These are phyloP conservation scores for Acridotheres tristis DNA, from an alignment of 2,797 vertebrate genomes.

Conservation along the genomic window DNA sequence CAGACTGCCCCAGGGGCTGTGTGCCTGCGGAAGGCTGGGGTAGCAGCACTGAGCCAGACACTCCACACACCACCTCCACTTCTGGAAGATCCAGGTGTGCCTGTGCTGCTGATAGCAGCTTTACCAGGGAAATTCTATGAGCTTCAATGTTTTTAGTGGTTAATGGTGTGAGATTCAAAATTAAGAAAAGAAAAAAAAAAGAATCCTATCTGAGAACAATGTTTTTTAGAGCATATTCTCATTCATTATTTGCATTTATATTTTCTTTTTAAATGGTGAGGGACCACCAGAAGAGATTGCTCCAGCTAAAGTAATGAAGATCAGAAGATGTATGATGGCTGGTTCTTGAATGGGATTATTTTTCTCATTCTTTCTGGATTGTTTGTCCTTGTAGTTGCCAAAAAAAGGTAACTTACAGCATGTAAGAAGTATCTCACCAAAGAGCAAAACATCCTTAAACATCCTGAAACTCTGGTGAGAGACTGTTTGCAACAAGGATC, in stretches of 20 bases:
- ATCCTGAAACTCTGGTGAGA: background rate
- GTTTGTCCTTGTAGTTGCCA: background rate
- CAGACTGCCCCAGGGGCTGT: background rate
- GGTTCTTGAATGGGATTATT: background rate
- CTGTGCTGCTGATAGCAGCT: background rate
- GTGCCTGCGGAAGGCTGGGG: background rate
- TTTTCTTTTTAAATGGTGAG: background rate
- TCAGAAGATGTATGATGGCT: background rate
- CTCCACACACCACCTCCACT: background rate
- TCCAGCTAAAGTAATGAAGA: background rate
- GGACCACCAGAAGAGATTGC: background rate
- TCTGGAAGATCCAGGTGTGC: background rate
- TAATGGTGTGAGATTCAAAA: background rate
- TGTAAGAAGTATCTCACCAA: background rate
- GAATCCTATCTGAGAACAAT: fast-evolving
- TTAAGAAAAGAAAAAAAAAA: background rate
- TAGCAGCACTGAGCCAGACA: background rate
- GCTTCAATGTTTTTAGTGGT: background rate
- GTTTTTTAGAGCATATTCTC: background rate
- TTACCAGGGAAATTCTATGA: background rate
- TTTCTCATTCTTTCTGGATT: background rate
- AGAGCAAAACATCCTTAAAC: background rate
- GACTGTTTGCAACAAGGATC: background rate
- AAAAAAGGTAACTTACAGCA: background rate
- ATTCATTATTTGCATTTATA: background rate